These are phyloP conservation scores for Spinus olivaceus DNA, from an alignment of 2,797 vertebrate genomes.

Conservation along the genomic window DNA sequence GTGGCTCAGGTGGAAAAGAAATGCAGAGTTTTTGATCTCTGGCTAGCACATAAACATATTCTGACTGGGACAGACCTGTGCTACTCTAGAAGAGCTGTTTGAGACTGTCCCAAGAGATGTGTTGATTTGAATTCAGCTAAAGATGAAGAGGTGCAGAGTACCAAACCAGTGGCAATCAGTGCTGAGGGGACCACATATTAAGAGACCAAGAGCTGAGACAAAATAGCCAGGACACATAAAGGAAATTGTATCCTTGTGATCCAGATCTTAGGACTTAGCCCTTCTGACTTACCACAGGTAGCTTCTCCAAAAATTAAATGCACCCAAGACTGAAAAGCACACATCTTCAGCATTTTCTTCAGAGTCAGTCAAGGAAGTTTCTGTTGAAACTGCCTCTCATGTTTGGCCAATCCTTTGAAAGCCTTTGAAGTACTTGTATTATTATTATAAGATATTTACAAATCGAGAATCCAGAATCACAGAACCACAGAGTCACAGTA, in stretches of 20 bases:
- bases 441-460: neutral
- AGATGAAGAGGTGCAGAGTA: neutral
- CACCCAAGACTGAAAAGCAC: neutral
- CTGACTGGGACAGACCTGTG: neutral
- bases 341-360: neutral
- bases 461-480: neutral
- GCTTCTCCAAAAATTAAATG: neutral
- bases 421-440: neutral
- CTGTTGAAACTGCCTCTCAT: neutral
- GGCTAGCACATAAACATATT: neutral
- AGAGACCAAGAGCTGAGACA: neutral
- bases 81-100: neutral
- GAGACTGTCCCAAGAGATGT: neutral
- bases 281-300: neutral
- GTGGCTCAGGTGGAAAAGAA: constrained; percentile 54
- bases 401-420: neutral
- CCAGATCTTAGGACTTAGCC: neutral
- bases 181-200: neutral
- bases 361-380: neutral
- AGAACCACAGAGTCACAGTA: neutral
- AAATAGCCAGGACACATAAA: neutral
- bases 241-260: neutral
- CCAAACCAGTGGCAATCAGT: neutral
- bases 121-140: neutral
- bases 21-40: neutral